Evolutionary conservation across 64 coral and sea anemone genomes (phyloP), one percentile per base, ranked within the genome.

Genomic region (Montipora cactus): DNA sequence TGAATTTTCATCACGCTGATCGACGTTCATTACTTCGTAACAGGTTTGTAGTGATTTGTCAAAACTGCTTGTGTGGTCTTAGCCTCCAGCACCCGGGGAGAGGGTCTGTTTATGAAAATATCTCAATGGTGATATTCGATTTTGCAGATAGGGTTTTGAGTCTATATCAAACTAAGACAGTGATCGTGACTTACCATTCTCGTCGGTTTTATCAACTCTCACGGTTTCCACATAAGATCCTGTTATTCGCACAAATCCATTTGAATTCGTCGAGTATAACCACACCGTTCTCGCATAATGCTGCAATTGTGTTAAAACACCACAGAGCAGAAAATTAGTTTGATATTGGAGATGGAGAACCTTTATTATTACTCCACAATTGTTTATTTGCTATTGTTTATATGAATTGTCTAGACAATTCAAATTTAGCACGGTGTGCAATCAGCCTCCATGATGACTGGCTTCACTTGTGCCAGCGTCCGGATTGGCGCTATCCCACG

Each of bases 301-400:
- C 25, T 81, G 16, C 1, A 15, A 71, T n/a, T 57, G 53, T 22
- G 49, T 66, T 48, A 71, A 71, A 14, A 67, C 5, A 71, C 16
- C 70, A 45, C 62, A 16, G 13, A 50, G 15, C 12, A n/a, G 18
- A 15, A 47, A 68, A 64, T 47, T 71, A 69, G 45, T 1, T 70
- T 20, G 81, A 84, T 84, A 84, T 68, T 49, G 82, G 6, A 49
- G 45, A 46, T 47, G 48, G 71, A 70, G 19, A 49, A 72, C 19
- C 7, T 49, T 64, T 16, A 72, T 71, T 71, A 70, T 67, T 86
- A 86, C 61, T 70, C 67, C 67, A 85, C 47, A 49, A 72, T 48
- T 51, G 82, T 71, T 86, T 86, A 86, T 86, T 86, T 71, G 44
- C 46, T 71, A 86, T 86, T 86, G 82, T 86, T 52, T 71, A 71